Evolutionary conservation across 2,888 invertebrate genomes (phyloP).

Genomic region (Sphecodes monilicornis): DNA sequence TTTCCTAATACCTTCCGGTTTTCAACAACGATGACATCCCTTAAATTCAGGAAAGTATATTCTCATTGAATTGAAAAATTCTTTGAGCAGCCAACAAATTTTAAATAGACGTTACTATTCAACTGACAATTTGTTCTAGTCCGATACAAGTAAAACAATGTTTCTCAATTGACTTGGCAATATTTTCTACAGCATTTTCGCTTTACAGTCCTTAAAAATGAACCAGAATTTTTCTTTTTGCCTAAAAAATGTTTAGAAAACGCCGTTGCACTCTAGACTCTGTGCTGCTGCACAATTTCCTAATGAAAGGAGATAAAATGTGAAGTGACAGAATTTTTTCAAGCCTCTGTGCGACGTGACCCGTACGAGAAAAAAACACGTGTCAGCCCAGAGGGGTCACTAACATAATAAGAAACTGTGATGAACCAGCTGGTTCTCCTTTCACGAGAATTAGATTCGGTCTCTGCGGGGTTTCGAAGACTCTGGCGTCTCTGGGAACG

Average conservation of each 20-base stretch:
- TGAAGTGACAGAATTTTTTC: not conserved
- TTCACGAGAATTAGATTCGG: slow-evolving; percentile 46
- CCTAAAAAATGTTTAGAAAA: not conserved
- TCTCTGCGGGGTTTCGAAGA: slow-evolving; percentile 19
- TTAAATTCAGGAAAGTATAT: not conserved
- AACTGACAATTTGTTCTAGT: not conserved
- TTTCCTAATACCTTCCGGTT: not conserved
- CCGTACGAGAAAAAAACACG: not conserved
- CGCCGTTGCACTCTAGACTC: not conserved
- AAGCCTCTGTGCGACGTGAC: not conserved
- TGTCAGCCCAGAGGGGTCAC: not conserved
- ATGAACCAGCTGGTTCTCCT: slow-evolving; percentile 24
- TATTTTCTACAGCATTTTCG: not conserved
- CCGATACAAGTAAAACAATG: not conserved
- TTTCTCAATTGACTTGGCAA: not conserved
- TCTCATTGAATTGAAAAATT: too few species aligned
- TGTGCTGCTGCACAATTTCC: not conserved
- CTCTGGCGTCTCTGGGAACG: not conserved
- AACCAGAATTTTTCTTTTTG: not conserved
- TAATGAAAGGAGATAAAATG: not conserved
- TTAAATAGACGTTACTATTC: not conserved
- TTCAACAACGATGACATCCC: not conserved
- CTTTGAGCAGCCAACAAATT: not conserved
- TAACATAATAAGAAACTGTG: slow-evolving; percentile 19
- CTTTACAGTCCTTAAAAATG: not conserved